Evolutionary conservation across 2,888 invertebrate genomes (phyloP), one percentile per base, ranked within the genome.

Genomic region (Rotaria sp.): DNA sequence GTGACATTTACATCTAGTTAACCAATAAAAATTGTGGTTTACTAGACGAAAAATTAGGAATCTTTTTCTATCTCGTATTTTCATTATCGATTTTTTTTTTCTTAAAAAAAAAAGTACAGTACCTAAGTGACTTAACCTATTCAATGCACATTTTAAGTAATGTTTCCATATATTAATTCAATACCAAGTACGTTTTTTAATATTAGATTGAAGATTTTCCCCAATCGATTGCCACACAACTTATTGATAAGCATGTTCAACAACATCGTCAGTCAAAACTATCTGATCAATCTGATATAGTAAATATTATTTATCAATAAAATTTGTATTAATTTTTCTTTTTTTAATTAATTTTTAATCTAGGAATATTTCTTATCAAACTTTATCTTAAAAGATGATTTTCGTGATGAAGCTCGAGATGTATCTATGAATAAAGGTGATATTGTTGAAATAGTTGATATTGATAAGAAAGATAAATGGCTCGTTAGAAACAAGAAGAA

Each of bases 371-470:
- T 87, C 35, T 67, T 88, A 35, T 87, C 87, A 75, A 88, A 88
- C 38, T 88, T 87, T 85, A 84, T 88, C 3, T 75, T 88, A 80
- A 86, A 88, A 52, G 87, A 87, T 4, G 88, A 88, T 85, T 88
- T 88, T 85, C 84, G 74, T 2, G 88, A 88, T 86, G 86, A 85
- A 35, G 87, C 87, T 84, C 87, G 87, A 52, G 87, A 87, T 11
- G 87, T 88, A 18, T 50, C 52, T 21, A 85, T 89, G 80, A 87
- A 85, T 84, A 87, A 88, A 87, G 89, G 89, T 59, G 89, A 90
- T 48, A 67, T 89, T 48, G 89, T 90, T 26, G 89, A 90, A 87
- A 89, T 90, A 11, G 85, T 90, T 30, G 90, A 90, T 87, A 88
- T 88, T 8, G 88, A 88, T 84, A 88, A 88, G 80, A 88, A 88